phyloP scores from a whole-genome alignment of 2,888 invertebrate genomes.

The Ormyrus rosae region DNA sequence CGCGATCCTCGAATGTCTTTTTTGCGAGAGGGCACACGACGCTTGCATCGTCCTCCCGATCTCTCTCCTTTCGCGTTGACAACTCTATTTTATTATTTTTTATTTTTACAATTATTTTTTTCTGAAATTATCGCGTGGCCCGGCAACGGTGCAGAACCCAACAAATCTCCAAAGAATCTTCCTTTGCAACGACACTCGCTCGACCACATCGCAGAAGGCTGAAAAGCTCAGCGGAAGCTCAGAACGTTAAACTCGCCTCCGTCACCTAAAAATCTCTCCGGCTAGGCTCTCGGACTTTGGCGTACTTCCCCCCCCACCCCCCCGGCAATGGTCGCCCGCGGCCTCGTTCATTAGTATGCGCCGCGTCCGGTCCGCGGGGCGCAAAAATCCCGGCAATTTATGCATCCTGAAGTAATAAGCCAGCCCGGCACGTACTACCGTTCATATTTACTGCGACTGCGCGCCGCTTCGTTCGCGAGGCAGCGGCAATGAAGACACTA shows the following conservation, averaged over 20 bases:
- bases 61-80: not conserved
- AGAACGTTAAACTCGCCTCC: no score
- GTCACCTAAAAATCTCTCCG: no score
- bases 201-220: no score
- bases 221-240: no score
- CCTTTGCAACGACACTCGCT: no score
- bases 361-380: not conserved
- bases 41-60: not conserved
- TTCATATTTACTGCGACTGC: constrained; percentile 12
- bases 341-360: constrained; percentile 43
- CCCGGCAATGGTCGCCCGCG: not conserved
- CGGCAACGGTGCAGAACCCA: no score
- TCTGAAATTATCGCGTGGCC: no score
- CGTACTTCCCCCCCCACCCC: no score
- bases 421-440: constrained; percentile 16
- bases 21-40: not conserved
- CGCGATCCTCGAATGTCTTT: not conserved
- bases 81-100: not conserved
- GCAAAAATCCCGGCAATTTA: constrained; percentile 45
- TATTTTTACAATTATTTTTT: not conserved
- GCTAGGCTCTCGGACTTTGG: not conserved
- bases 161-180: not conserved
- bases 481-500: constrained; percentile 34
- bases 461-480: not conserved
- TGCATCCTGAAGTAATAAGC: constrained; percentile 50